A percentile compares a stretch with the other conserved stretches of the same genome.
Conservation (phyloP, 2,113 vertebrate species). For the Oxyruncus cristatus region DNA sequence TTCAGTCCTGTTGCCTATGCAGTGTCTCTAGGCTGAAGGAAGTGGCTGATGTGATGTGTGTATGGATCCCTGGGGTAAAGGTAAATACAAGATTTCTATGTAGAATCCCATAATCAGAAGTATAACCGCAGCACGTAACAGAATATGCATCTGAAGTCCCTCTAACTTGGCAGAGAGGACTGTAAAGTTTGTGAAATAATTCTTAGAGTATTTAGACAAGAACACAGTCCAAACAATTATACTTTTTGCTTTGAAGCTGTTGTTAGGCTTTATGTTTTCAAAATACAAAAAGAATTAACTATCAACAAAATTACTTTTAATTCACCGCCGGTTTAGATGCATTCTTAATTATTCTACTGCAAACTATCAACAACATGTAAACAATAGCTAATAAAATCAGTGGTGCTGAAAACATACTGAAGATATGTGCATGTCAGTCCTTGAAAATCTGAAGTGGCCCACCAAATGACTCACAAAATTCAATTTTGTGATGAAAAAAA, state of each 20-base stretch:
- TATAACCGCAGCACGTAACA: neutral
- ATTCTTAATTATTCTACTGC: neutral
- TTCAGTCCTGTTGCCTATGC: neutral
- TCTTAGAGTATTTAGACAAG: neutral
- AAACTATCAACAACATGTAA: neutral
- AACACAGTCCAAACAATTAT: neutral
- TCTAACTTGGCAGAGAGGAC: neutral
- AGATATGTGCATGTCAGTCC: neutral
- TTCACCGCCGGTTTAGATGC: neutral
- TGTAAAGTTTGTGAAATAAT: neutral
- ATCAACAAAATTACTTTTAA: neutral
- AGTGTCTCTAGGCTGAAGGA: neutral
- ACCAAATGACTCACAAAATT: neutral
- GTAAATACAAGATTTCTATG: neutral
- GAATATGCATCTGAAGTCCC: neutral
- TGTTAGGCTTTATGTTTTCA: neutral
- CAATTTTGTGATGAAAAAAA: neutral
- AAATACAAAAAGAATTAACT: neutral
- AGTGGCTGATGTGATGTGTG: neutral
- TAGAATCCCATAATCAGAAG: neutral
- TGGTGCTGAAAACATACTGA: neutral
- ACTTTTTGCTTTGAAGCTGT: neutral
- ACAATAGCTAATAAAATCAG: neutral
- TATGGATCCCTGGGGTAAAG: neutral
- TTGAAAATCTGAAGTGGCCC: neutral